Conservation (phyloP, 2,113 vertebrate genomes). For the Oncorhynchus masou region DNA sequence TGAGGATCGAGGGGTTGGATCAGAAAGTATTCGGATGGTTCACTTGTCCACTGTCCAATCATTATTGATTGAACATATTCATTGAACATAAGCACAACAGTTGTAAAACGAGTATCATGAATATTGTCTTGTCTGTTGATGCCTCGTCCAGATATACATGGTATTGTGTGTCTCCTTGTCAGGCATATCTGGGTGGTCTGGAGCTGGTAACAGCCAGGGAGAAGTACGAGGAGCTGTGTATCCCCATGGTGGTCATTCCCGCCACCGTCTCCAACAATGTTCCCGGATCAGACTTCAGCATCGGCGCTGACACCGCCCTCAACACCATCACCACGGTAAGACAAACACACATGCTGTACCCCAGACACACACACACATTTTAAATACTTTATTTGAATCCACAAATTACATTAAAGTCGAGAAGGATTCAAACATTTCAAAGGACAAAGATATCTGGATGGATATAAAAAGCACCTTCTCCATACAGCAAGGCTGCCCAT, state of each 20-base stretch:
- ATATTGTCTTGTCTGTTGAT: no score
- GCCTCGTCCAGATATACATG: background rate
- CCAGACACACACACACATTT: background rate
- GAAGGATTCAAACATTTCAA: no score
- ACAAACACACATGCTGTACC: background rate
- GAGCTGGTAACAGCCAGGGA: constrained; percentile 82
- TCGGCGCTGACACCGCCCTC: constrained; percentile 86
- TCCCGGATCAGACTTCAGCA: constrained; percentile 87
- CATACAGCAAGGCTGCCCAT: no score
- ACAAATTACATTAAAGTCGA: no score
- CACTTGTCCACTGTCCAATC: background rate
- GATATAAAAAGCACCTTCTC: no score
- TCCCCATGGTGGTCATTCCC: constrained; percentile 83
- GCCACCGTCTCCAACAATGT: constrained; percentile 93
- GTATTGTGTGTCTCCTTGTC: background rate
- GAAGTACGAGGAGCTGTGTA: constrained; percentile 87
- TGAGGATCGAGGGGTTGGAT: constrained; percentile 46
- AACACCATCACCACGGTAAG: constrained; percentile 83
- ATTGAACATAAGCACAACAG: no score
- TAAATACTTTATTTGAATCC: no score
- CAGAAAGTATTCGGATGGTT: background rate
- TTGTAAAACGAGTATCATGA: no score
- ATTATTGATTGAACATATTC: no score
- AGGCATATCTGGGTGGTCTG: constrained; percentile 82
- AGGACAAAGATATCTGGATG: no score